Base-by-base conservation (phyloP, 2,888 invertebrate genomes). In the Galeruca laticollis region DNA sequence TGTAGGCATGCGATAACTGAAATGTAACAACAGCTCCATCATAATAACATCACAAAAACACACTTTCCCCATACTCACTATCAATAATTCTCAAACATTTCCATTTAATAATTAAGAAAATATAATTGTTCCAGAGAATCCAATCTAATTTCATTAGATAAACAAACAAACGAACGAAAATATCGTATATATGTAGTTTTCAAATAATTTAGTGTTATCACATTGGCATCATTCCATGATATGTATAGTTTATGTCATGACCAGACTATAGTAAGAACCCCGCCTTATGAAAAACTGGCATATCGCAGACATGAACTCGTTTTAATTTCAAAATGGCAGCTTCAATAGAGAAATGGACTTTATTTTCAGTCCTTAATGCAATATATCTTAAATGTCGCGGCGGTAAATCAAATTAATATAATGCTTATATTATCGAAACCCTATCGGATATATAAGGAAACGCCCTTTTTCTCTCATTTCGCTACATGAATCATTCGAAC, bases 271-370 rank as follows among this genome's bases (percentile, higher is more conserved):
- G 74, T 68, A 70, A 73, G 73, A 72, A 79, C 77, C 76, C 78
- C 80, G 79, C 77, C 77, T 78, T 74, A 76, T 78, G 80, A 81
- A 80, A 81, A 82, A 81, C 79, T 80, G 76, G 80, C 79, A 79
- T 79, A 76, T 76, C 74, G 76, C 76, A 75, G 78, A 76, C 79
- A 79, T 78, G 79, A 80, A 79, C 80, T 78, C 78, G 80, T 79
- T 81, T 78, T 79, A 81, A 81, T 81, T 80, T 79, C 78, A 81
- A 82, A 82, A 82, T 81, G 80, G 81, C 80, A 81, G 79, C 79
- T 78, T 75, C 75, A 74, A 77, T 76, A 78, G 78, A 79, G 76
- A 78, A 79, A 79, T 75, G 76, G 78, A 77, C 79, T 79, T 79
- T 77, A 78, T 79, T 79, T 47, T 77, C 72, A 74, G 75, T 73